phyloP scores from a whole-genome alignment of 2,797 vertebrate genomes.

The Heteromormyrus szaboi region DNA sequence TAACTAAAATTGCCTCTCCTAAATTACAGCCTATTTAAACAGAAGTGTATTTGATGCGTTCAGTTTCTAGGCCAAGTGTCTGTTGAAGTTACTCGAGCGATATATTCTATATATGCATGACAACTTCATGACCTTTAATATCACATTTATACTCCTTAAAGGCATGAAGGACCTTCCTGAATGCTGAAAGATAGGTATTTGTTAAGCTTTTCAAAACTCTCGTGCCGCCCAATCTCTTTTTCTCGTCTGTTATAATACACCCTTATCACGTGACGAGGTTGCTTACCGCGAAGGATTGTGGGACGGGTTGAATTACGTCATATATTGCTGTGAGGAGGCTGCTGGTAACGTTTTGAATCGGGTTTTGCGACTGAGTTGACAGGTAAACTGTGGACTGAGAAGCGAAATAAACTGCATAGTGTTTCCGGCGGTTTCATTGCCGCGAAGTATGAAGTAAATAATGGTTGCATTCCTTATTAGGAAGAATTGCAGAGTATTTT shows the following conservation, averaged over 20 bases:
- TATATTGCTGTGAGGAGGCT: neutral
- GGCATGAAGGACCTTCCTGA: neutral
- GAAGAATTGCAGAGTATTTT: neutral
- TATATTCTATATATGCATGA: neutral
- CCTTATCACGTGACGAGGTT: constrained; percentile 31
- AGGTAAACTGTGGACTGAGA: constrained; percentile 1
- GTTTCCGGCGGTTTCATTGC: neutral
- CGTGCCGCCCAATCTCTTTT: neutral
- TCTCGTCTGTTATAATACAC: neutral
- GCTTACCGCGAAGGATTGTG: constrained; percentile 31
- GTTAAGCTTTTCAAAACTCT: neutral
- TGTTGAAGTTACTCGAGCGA: neutral
- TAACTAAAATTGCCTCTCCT: neutral
- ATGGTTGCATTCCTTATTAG: neutral
- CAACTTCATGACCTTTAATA: neutral
- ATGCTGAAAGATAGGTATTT: neutral
- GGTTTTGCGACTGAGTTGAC: neutral
- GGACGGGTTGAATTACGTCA: constrained; percentile 18
- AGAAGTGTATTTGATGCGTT: neutral
- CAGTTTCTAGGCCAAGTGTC: neutral
- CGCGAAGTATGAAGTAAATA: neutral
- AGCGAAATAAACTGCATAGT: neutral
- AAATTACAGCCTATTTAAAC: neutral
- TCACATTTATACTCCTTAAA: neutral
- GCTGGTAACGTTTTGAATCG: neutral